Base-by-base conservation (phyloP, 2,113 vertebrate species). In the Chionomys nivalis region DNA sequence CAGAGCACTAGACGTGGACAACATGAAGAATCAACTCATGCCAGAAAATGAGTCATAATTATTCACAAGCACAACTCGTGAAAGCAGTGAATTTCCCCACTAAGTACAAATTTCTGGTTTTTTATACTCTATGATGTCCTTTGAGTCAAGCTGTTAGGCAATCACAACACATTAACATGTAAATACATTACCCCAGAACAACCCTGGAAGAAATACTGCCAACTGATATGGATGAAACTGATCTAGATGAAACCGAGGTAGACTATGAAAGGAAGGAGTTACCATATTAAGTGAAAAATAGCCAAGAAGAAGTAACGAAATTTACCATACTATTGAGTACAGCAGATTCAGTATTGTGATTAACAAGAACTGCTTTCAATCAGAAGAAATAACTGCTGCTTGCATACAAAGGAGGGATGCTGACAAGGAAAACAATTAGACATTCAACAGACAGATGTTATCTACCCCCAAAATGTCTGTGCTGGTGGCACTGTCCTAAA, bases 61-160 rank as follows among this genome's bases (percentile, higher is more conserved):
- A 93, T 24, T 89, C 88, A 68, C 1, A 92, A 83, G 61, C 78
- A 87, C 70, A 95, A 66, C n/a, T 83, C 14, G 76, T 10, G 28
- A 93, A 89, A 82, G 66, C 72, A 94, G 79, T 86, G 89, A 82
- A 58, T 73, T 94, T 96, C 31, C 61, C 92, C 72, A 83, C 17
- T 87, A 39, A 87, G 39, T 61, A 96, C n/a, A 87, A 63, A 94
- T 89, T 49, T 91, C 82, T 86, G 91, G 44, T 33, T 97, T 93
- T 94, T 89, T 83, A 92, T 49, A 68, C 12, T 78, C 21, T 85
- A 28, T 8, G 90, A 6, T 81, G 7, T 90, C 21, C 16, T 95
- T 94, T 94, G 13, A 68, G 36, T 73, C 31, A 89, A 68, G 31
- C 70, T 88, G 21, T 58, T 70, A 92, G 4, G 47, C 36, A 94